These are phyloP conservation scores for Silurus lanzhouensis DNA, from an alignment of 2,797 vertebrate genomes.

Conservation along the genomic window DNA sequence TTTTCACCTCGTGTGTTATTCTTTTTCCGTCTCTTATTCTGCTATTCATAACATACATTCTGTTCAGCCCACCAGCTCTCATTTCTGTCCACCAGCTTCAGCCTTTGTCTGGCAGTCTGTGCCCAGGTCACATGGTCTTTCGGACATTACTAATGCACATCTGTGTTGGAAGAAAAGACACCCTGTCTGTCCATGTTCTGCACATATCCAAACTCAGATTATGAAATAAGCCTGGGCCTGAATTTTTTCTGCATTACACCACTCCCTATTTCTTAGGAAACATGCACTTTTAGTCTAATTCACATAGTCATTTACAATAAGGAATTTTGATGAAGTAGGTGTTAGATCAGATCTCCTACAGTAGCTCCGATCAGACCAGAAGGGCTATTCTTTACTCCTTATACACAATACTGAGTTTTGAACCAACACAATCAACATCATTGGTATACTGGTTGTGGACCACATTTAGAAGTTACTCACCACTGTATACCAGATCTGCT, in stretches of 20 bases:
- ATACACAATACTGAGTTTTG: too few relatives aligned
- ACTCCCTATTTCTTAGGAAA: not conserved
- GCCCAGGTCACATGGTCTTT: slow-evolving; percentile 32
- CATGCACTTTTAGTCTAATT: not conserved
- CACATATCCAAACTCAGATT: not conserved
- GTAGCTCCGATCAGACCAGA: too few relatives aligned
- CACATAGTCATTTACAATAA: not conserved
- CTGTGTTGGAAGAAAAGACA: not conserved
- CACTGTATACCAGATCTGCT: too few relatives aligned
- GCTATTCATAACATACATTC: slow-evolving; percentile 9
- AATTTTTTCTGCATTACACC: not conserved
- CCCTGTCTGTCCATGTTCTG: not conserved
- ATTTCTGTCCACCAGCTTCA: slow-evolving; percentile 21
- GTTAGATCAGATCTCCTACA: too few relatives aligned
- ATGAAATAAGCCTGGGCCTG: not conserved
- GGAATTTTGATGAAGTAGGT: not conserved
- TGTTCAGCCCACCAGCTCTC: slow-evolving; percentile 39
- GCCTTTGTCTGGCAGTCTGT: slow-evolving; percentile 41
- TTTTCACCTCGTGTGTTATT: slow-evolving; percentile 17
- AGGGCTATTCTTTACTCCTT: too few relatives aligned
- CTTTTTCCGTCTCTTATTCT: not conserved
- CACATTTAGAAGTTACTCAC: too few relatives aligned
- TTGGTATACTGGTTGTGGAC: too few relatives aligned
- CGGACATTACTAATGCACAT: slow-evolving; percentile 12
- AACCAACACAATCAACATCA: too few relatives aligned